Percentiles rank a stretch among this genome's conserved stretches.
Evolutionary conservation across 2,113 vertebrate genomes (phyloP).

Genomic region (Galeopterus variegatus): DNA sequence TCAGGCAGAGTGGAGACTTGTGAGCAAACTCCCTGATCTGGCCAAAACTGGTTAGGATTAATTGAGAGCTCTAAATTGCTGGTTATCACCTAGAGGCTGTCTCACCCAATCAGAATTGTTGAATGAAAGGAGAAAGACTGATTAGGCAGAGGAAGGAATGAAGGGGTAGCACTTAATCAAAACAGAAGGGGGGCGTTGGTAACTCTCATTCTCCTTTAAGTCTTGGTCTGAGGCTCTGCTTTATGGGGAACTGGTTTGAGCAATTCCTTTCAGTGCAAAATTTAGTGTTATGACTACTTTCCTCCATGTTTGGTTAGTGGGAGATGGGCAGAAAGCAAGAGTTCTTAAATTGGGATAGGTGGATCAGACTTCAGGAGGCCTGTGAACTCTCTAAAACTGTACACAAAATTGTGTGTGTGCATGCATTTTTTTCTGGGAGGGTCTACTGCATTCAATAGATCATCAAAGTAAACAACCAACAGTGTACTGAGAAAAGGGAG

Average conservation of each 20-base stretch:
- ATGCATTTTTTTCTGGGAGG: background rate
- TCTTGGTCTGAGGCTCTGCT: background rate
- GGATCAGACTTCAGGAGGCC: background rate
- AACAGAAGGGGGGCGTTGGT: too few species aligned
- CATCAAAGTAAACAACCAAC: background rate
- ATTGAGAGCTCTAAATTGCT: too few species aligned
- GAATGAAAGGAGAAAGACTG: too few species aligned
- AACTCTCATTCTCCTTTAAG: background rate
- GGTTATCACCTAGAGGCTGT: too few species aligned
- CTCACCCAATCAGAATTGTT: too few species aligned
- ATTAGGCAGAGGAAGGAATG: too few species aligned
- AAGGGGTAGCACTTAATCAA: too few species aligned
- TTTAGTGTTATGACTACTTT: background rate
- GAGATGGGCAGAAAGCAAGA: background rate
- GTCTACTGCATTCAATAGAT: background rate
- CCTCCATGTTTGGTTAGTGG: background rate
- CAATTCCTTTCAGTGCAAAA: background rate
- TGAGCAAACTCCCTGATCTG: too few species aligned
- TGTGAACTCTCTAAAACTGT: conserved; percentile 2
- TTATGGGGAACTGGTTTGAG: background rate
- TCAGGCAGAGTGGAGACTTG: too few species aligned
- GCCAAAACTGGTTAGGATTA: too few species aligned
- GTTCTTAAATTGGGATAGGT: background rate
- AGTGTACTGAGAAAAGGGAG: background rate
- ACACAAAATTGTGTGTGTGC: background rate